These are phyloP conservation scores for Aspidiotus rigidus DNA, from an alignment of 2,888 invertebrate species.

Conservation along the genomic window DNA sequence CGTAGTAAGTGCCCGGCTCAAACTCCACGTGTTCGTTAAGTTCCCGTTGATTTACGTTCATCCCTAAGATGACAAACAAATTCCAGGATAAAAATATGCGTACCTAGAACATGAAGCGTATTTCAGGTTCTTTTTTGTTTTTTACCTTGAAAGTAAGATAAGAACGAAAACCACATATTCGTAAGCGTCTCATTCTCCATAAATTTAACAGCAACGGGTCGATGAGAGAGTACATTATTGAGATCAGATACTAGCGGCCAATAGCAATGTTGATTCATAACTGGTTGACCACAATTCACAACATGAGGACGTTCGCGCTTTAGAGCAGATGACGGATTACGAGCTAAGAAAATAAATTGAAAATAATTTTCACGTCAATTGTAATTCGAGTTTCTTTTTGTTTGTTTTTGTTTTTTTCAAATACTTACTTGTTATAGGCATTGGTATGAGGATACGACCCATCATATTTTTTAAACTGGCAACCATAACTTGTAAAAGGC, in stretches of 20 bases:
- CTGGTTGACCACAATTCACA: conserved; percentile 80
- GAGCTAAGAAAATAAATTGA: conserved; percentile 14
- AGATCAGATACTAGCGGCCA: conserved; percentile 96
- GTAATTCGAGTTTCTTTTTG: background rate
- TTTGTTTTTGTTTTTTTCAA: background rate
- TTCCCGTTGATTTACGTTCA: conserved; percentile 93
- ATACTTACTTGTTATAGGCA: conserved; percentile 66
- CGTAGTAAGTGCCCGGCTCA: conserved; percentile 94
- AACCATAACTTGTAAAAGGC: conserved; percentile 86
- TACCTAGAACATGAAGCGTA: background rate
- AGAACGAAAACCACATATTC: conserved; percentile 90
- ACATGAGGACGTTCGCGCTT: conserved; percentile 64
- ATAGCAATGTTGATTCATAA: conserved; percentile 97
- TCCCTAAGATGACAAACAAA: conserved; percentile 51
- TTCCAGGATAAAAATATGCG: background rate
- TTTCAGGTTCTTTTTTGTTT: conserved; percentile 10
- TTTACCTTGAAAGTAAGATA: conserved; percentile 85
- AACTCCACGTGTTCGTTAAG: conserved; percentile 86
- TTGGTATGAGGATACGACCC: conserved; percentile 78
- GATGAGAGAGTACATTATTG: conserved; percentile 89
- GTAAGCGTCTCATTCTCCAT: conserved; percentile 79
- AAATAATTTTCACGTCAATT: background rate
- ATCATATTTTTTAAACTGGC: conserved; percentile 86
- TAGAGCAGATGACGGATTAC: background rate
- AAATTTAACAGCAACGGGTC: conserved; percentile 81